These are phyloP conservation scores for Pachyseris speciosa DNA, from an alignment of 64 coral and sea anemone genomes.

Conservation along the genomic window DNA sequence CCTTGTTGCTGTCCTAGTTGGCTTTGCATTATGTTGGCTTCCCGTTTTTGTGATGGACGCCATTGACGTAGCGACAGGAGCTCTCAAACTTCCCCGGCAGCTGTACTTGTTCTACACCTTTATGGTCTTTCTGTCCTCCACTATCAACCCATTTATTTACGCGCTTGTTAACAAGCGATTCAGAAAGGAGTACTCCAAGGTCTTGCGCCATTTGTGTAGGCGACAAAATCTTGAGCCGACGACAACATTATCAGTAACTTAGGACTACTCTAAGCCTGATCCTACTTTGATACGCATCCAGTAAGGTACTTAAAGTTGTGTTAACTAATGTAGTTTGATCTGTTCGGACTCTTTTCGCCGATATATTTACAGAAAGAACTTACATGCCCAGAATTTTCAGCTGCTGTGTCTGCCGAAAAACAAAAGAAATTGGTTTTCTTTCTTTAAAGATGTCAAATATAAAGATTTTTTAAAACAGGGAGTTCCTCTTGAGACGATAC, in stretches of 20 bases:
- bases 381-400: no score
- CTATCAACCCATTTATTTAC: constrained; percentile 53
- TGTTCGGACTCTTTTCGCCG: no score
- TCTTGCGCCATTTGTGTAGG: not conserved
- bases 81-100: constrained; percentile 7
- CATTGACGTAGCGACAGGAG: constrained; percentile 10
- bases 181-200: constrained; percentile 28
- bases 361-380: no score
- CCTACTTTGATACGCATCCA: no score
- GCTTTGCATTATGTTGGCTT: constrained; percentile 50
- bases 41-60: constrained; percentile 57
- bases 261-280: not conserved
- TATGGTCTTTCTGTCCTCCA: constrained; percentile 20
- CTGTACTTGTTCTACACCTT: constrained; percentile 51
- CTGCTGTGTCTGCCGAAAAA: no score
- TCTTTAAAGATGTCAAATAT: no score
- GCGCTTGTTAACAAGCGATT: constrained; percentile 51
- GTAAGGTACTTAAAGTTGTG: no score
- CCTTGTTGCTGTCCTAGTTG: constrained; percentile 14
- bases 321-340: no score
- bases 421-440: no score
- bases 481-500: no score
- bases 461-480: no score
- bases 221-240: not conserved
- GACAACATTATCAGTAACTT: not conserved